phyloP scores from a whole-genome alignment of 2,113 vertebrate genomes.

The Kryptolebias marmoratus region DNA sequence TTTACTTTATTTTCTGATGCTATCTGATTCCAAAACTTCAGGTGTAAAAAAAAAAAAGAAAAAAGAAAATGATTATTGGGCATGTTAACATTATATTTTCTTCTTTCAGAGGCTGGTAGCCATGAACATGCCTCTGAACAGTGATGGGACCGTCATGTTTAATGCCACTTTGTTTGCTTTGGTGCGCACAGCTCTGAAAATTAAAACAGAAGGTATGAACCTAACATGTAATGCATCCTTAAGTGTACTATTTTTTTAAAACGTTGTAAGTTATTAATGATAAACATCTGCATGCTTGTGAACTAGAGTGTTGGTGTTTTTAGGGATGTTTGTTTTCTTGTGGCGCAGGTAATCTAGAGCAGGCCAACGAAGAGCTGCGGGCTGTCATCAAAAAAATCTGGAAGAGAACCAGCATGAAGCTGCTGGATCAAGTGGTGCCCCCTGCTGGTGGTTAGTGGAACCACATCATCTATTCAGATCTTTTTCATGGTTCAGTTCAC shows the following conservation, averaged over 20 bases:
- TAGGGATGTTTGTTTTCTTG: slow-evolving; percentile 17
- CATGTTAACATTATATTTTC: slow-evolving; percentile 25
- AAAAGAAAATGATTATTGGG: not conserved
- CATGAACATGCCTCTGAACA: slow-evolving; percentile 99
- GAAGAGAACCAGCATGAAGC: slow-evolving; percentile 99
- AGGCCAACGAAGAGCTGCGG: slow-evolving; percentile 97
- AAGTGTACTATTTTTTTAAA: not conserved
- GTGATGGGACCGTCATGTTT: slow-evolving; percentile 98
- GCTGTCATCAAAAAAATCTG: slow-evolving; percentile 99
- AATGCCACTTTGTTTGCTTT: slow-evolving; percentile 97
- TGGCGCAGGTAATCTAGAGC: slow-evolving; percentile 92
- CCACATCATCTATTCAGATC: not conserved
- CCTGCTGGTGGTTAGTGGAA: slow-evolving; percentile 96
- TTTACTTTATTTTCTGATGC: not conserved
- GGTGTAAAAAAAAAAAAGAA: not conserved
- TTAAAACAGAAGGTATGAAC: slow-evolving; percentile 96
- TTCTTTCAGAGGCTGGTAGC: slow-evolving; percentile 92
- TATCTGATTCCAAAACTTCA: slow-evolving; percentile 6
- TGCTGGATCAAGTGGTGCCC: slow-evolving; percentile 98
- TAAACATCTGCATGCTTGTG: not conserved
- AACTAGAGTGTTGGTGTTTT: slow-evolving; percentile 25
- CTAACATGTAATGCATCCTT: not conserved
- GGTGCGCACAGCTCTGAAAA: slow-evolving; percentile 97
- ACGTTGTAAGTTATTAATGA: no score
- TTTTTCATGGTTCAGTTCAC: slow-evolving; percentile 24